A percentile compares a stretch with the other conserved stretches of the same genome.
These are phyloP conservation scores for Seriola quinqueradiata DNA, from an alignment of 2,113 vertebrate genomes.

Conservation along the genomic window DNA sequence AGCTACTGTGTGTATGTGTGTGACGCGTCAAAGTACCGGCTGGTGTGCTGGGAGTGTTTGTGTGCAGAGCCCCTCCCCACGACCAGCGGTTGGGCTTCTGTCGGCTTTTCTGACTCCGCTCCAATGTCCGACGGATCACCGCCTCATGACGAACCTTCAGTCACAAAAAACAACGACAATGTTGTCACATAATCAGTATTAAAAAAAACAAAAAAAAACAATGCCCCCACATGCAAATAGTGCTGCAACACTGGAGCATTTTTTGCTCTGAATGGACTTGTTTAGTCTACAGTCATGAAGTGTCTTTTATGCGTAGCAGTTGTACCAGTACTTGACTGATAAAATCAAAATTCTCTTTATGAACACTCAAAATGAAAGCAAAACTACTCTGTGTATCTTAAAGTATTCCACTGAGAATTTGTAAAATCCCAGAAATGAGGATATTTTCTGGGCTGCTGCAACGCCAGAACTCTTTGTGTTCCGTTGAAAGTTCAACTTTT, in stretches of 20 bases:
- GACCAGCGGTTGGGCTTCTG: constrained; percentile 92
- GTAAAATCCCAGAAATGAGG: neutral
- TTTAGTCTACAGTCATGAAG: neutral
- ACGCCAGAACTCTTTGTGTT: neutral
- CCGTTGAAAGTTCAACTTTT: too few species aligned
- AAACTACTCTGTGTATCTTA: neutral
- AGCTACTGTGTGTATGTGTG: neutral
- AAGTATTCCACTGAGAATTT: neutral
- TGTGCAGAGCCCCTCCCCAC: constrained; percentile 89
- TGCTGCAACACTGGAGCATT: neutral
- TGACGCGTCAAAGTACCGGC: constrained; percentile 81
- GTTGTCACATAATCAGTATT: neutral
- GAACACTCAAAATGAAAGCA: constrained; percentile 3
- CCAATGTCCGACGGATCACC: constrained; percentile 91
- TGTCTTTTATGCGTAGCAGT: neutral
- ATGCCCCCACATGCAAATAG: neutral
- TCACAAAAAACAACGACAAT: constrained; percentile 6
- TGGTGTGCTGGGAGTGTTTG: constrained; percentile 79
- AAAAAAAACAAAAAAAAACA: neutral
- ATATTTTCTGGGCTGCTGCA: neutral
- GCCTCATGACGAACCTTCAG: constrained; percentile 92
- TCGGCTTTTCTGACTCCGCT: constrained; percentile 89
- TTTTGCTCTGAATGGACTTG: neutral
- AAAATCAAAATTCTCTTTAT: neutral
- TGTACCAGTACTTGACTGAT: neutral